Conservation (phyloP, 2,888 invertebrate species). For the Eilema depressum region DNA sequence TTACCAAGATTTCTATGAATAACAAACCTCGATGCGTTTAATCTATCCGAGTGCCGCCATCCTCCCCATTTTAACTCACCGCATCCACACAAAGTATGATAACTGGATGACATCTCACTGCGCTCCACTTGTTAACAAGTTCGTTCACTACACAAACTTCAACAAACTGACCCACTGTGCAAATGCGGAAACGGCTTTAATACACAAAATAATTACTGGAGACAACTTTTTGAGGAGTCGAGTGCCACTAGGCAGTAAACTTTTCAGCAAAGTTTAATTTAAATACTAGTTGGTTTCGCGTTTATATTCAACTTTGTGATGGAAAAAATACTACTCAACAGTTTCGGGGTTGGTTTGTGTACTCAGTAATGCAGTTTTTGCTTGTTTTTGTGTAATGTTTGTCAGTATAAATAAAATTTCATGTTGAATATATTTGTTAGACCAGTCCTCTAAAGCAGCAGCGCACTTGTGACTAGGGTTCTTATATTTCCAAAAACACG, state of each 20-base stretch:
- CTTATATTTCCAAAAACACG: not conserved
- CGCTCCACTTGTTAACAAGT: slow-evolving; percentile 52
- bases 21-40: not conserved
- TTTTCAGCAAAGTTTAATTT: slow-evolving; percentile 34
- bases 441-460: not conserved
- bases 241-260: slow-evolving; percentile 36
- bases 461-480: not conserved
- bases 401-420: not conserved
- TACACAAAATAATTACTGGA: slow-evolving; percentile 65
- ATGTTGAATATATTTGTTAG: not conserved
- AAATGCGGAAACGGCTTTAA: slow-evolving; percentile 54
- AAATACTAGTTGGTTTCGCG: slow-evolving; percentile 30
- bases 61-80: slow-evolving; percentile 12
- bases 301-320: slow-evolving; percentile 34
- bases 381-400: not conserved
- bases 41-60: not conserved
- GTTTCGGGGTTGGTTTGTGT: not conserved
- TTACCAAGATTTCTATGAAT: no score
- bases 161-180: slow-evolving; percentile 59
- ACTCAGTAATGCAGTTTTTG: not conserved
- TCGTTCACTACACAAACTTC: slow-evolving; percentile 51
- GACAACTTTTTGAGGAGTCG: slow-evolving; percentile 49
- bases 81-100: slow-evolving; percentile 28
- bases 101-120: slow-evolving; percentile 30
- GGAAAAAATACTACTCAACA: slow-evolving; percentile 13